These are phyloP conservation scores for Peromyscus polionotus DNA, from an alignment of 2,113 vertebrate genomes.

Conservation along the genomic window DNA sequence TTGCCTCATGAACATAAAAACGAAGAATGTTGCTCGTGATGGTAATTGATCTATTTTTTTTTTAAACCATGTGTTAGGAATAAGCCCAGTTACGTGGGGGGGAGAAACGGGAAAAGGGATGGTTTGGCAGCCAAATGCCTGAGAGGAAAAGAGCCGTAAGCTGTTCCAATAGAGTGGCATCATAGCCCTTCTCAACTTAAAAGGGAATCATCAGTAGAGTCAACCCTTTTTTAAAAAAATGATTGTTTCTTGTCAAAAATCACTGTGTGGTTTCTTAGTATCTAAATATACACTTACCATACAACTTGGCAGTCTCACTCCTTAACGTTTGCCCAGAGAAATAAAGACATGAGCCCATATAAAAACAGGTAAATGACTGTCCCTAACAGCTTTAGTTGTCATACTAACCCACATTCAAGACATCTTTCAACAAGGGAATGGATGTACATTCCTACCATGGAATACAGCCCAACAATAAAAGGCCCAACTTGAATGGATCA, in stretches of 20 bases:
- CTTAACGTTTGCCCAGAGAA: not conserved
- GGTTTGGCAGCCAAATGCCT: slow-evolving; percentile 1
- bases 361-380: not conserved
- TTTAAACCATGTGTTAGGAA: not conserved
- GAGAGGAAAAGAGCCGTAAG: not conserved
- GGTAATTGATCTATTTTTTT: not conserved
- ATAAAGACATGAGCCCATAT: not conserved
- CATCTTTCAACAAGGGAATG: not conserved
- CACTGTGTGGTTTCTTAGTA: not conserved
- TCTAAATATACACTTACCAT: not conserved
- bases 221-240: not conserved
- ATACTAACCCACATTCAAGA: not conserved
- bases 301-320: not conserved
- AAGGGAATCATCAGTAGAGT: not conserved
- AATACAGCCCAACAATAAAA: not conserved
- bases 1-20: not conserved
- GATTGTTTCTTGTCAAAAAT: slow-evolving; percentile 5
- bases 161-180: not conserved
- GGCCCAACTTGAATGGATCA: not conserved
- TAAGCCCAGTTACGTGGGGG: not conserved
- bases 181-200: not conserved
- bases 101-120: not conserved
- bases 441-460: not conserved
- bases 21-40: not conserved
- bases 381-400: not conserved